Conservation (phyloP, 1,140 invertebrate genomes). For the Drosophila hydei region DNA sequence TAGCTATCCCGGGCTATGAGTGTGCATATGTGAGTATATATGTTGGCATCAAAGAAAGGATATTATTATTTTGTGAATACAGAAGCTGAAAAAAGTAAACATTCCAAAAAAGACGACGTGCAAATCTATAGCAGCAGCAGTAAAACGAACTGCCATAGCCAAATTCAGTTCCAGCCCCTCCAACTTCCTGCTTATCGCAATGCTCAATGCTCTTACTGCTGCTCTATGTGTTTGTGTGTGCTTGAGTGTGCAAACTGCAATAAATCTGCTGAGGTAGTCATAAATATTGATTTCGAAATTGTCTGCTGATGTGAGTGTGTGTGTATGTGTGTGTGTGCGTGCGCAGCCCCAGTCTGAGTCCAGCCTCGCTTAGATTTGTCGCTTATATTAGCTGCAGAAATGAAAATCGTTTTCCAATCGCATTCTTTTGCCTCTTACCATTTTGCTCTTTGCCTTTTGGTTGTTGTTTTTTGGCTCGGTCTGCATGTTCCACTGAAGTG, state of each 20-base stretch:
- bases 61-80: conserved; percentile 79
- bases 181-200: neutral
- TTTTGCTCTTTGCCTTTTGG: conserved; percentile 45
- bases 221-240: conserved; percentile 11
- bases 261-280: conserved; percentile 78
- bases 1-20: conserved; percentile 28
- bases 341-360: conserved; percentile 4
- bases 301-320: conserved; percentile 53
- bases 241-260: conserved; percentile 52
- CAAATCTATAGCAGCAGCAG: conserved; percentile 67
- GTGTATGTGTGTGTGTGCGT: conserved; percentile 16
- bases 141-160: conserved; percentile 26
- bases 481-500: conserved; percentile 49
- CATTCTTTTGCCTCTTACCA: conserved; percentile 74
- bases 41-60: conserved; percentile 66
- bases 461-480: conserved; percentile 7
- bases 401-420: conserved; percentile 82
- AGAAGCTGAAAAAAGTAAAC: conserved; percentile 38
- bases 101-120: conserved; percentile 54
- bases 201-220: conserved; percentile 3
- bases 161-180: neutral
- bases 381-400: conserved; percentile 82
- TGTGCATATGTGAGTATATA: conserved; percentile 20
- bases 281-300: conserved; percentile 82
- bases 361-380: conserved; percentile 71